phyloP scores from a whole-genome alignment of 2,797 vertebrate genomes.

The Cyclura pinguis region DNA sequence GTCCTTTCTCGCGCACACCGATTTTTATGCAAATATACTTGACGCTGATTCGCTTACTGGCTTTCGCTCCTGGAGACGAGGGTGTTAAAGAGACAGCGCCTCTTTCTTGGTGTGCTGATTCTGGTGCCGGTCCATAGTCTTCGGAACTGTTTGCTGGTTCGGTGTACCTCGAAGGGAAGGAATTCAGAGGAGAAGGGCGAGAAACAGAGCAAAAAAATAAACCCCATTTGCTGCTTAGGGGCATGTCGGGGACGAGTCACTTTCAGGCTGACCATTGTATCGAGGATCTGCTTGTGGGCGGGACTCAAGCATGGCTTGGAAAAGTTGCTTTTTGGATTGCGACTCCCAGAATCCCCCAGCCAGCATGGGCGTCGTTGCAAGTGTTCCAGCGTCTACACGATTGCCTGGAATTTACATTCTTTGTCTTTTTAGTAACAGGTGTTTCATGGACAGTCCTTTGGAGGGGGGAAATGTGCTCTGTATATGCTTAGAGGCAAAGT shows the following conservation, averaged over 20 bases:
- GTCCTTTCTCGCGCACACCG: fast-evolving
- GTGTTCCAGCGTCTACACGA: background rate
- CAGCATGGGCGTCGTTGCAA: too few relatives aligned
- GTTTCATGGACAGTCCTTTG: background rate
- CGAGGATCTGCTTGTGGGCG: too few relatives aligned
- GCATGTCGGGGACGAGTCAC: background rate
- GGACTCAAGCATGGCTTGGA: too few relatives aligned
- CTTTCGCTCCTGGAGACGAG: fast-evolving
- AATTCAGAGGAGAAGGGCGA: background rate
- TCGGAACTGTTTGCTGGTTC: too few relatives aligned
- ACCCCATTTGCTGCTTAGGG: background rate
- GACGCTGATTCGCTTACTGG: fast-evolving
- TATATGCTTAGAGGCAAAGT: background rate
- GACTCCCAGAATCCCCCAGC: too few relatives aligned
- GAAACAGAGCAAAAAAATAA: background rate
- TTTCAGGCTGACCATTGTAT: too few relatives aligned
- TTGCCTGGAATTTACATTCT: background rate
- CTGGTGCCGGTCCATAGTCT: fast-evolving
- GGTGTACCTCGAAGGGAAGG: background rate
- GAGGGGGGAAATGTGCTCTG: background rate
- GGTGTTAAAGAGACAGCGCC: background rate
- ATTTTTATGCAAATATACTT: slow-evolving; percentile 15
- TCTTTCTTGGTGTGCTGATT: fast-evolving
- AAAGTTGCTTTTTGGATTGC: too few relatives aligned
- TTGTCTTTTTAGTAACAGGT: background rate